Percentiles rank a stretch among this genome's conserved stretches.
These are phyloP conservation scores for Diacarnus erythraeanus DNA, from an alignment of 37 sponge, comb jelly and placozoan species.

Conservation along the genomic window DNA sequence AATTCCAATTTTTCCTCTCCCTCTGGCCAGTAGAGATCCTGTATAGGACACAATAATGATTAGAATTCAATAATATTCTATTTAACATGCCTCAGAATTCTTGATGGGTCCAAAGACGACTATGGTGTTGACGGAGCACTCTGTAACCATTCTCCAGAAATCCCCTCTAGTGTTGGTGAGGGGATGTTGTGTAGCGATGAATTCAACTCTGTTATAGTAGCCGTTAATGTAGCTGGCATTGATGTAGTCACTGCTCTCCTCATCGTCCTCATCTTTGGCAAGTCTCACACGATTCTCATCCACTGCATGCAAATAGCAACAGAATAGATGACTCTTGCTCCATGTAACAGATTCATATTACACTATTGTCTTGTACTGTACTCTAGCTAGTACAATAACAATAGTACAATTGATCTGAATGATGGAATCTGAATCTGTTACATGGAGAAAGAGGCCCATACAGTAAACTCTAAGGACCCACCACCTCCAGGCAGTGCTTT, in stretches of 20 bases:
- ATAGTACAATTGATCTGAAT: too few relatives aligned
- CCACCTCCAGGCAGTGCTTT: too few relatives aligned
- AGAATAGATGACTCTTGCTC: background rate
- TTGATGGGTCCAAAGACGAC: slow-evolving; percentile 45
- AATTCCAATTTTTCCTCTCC: background rate
- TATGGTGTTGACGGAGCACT: slow-evolving; percentile 42
- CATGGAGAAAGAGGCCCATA: too few relatives aligned
- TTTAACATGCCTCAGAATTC: slow-evolving; percentile 28
- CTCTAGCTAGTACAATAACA: too few relatives aligned
- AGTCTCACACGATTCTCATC: slow-evolving; percentile 27
- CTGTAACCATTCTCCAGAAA: slow-evolving; percentile 70
- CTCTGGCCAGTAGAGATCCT: slow-evolving; percentile 29
- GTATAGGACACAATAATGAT: background rate
- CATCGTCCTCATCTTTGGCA: background rate
- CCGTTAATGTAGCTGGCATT: slow-evolving; percentile 45
- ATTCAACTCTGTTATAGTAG: slow-evolving; percentile 22
- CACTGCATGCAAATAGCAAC: slow-evolving; percentile 1
- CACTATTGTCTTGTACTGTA: too few relatives aligned
- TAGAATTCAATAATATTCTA: background rate
- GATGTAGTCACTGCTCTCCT: slow-evolving; percentile 18
- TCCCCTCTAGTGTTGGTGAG: slow-evolving; percentile 28
- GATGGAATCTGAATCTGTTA: too few relatives aligned
- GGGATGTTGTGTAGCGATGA: slow-evolving; percentile 48
- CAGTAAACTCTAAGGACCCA: too few relatives aligned
- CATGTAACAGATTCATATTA: too few relatives aligned